These are phyloP conservation scores for Burhinus oedicnemus DNA, from an alignment of 2,113 vertebrate genomes.

Conservation along the genomic window DNA sequence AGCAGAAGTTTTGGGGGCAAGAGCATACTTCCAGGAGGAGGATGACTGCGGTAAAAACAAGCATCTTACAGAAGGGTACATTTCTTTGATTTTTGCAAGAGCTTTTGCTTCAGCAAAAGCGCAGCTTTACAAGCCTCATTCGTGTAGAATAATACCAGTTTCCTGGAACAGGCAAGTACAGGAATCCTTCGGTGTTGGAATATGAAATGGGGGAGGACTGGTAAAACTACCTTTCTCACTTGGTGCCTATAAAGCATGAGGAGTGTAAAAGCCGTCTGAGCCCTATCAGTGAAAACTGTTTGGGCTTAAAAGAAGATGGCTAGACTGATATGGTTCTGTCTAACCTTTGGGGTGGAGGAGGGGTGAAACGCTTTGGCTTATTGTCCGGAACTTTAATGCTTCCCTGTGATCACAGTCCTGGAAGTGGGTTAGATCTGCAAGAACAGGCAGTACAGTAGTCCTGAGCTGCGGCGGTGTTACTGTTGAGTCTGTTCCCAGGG, in stretches of 20 bases:
- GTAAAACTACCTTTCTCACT: not conserved
- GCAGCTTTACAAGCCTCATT: not conserved
- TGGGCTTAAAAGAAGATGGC: not conserved
- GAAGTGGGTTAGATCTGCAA: not conserved
- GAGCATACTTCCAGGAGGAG: not conserved
- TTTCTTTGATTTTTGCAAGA: not conserved
- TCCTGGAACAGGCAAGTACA: not conserved
- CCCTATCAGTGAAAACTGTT: not conserved
- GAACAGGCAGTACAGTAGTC: not conserved
- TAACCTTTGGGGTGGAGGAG: not conserved
- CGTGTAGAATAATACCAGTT: not conserved
- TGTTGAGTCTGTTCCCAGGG: not conserved
- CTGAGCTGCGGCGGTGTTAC: not conserved
- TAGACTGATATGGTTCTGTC: not conserved
- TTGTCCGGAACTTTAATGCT: not conserved
- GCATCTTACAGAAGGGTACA: not conserved
- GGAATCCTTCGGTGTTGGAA: not conserved
- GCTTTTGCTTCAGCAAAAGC: not conserved
- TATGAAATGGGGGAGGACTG: not conserved
- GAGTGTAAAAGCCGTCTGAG: not conserved
- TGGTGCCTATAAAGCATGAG: not conserved
- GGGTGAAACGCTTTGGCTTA: not conserved
- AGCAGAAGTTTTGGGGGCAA: not conserved
- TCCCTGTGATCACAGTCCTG: not conserved
- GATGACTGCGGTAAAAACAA: not conserved